Base-by-base conservation (phyloP, 30 jellyfish, hydroid and myxozoan genomes). In the Chrysaora quinquecirrha region DNA sequence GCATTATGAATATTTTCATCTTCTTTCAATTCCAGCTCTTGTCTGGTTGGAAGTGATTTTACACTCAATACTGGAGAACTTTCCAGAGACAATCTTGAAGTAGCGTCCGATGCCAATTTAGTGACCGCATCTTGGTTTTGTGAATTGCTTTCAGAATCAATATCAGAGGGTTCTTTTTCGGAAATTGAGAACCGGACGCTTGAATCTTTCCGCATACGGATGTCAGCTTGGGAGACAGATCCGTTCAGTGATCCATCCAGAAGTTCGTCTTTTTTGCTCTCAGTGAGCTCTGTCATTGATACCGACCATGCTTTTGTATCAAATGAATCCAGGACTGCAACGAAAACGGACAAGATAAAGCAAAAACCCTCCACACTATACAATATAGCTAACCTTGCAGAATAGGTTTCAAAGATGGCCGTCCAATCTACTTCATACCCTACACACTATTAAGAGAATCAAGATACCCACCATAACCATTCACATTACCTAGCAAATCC, bases 271-370 rank as follows among this genome's bases (percentile, higher is more conserved):
- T 50, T 68, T 47, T 71, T 71, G 79, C 48, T 25, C 58, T 64
- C 54, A 2, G 92, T 49, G n/a, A 82, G 73, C 22, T 70, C 92
- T 23, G 31, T 68, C 92, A 82, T 82, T 56, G 92, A 82, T 25
- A 73, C 76, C 0, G 92, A 82, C 92, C 92, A 82, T 4, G 85
- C 72, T 2, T 30, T 82, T 22, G 84, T 34, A 43, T 82, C 92
- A 16, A 52, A 69, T 0, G 85, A 35, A 35, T 52, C 72, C 20
- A 82, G 48, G 34, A 60, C 92, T 82, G 65, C 30, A 22, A 30
- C 11, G 38, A n/a, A n/a, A n/a, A n/a, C n/a, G n/a, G n/a, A n/a
- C n/a, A n/a, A 22, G 68, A 19, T 2, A 71, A 43, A 71, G 69
- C 24, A 2, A 35, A 71, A 71, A 47, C 54, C 34, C 3, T 68